A percentile compares a stretch with the other conserved stretches of the same genome.
These are phyloP conservation scores for Sylvilagus floridanus DNA, from an alignment of 2,797 vertebrate genomes.

Conservation along the genomic window DNA sequence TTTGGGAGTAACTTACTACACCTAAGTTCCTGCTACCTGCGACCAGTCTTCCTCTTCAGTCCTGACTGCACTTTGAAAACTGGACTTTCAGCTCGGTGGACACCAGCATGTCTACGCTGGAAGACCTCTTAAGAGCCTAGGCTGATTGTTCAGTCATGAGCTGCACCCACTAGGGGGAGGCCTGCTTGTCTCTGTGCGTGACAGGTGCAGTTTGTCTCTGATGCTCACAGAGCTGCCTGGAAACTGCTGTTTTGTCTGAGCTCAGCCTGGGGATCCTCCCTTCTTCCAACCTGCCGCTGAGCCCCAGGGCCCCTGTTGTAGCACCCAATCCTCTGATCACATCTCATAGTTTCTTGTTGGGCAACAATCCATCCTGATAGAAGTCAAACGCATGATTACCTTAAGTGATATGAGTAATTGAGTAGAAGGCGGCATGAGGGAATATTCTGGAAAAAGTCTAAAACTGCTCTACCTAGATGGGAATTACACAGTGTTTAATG, in stretches of 20 bases:
- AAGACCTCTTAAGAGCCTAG: too few species aligned
- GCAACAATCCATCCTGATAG: neutral
- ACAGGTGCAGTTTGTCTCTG: too few species aligned
- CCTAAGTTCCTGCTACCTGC: too few species aligned
- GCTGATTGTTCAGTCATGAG: neutral
- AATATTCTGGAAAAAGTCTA: neutral
- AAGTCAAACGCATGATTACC: neutral
- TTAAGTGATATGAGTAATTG: neutral
- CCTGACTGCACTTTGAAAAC: neutral
- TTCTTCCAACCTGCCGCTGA: fast-evolving
- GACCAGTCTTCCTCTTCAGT: neutral
- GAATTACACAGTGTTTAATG: neutral
- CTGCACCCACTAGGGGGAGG: neutral
- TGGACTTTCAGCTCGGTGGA: neutral
- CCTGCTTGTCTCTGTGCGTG: fast-evolving
- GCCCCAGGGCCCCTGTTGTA: neutral
- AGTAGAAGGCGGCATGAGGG: fast-evolving
- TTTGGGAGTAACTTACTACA: too few species aligned
- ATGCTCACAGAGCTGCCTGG: neutral
- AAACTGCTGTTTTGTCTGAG: neutral
- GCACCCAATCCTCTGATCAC: neutral
- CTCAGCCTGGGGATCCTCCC: fast-evolving
- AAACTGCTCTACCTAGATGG: neutral
- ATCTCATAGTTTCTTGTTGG: neutral
- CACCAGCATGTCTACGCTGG: neutral